phyloP scores from a whole-genome alignment of 2,113 vertebrate species.

The Aplodontia rufa region DNA sequence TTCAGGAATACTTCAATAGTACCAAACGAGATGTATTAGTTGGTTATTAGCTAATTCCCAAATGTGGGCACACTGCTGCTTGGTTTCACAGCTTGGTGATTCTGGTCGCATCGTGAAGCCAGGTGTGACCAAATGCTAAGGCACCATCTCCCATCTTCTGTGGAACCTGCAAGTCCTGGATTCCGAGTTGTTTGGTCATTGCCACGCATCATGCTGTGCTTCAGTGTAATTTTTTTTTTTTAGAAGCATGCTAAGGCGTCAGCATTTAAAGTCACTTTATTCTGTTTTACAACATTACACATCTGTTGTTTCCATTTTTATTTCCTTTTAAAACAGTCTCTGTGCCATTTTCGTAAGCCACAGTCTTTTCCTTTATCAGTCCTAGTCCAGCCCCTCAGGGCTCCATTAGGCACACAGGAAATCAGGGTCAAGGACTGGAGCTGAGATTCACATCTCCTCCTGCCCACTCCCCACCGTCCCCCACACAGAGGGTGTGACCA shows the following conservation, averaged over 20 bases:
- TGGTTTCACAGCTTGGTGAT: not conserved
- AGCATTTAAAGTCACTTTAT: not conserved
- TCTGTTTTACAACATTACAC: not conserved
- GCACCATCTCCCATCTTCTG: not conserved
- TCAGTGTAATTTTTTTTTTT: not conserved
- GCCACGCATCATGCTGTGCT: not conserved
- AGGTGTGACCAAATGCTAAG: not conserved
- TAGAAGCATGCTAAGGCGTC: not conserved
- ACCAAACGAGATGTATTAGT: accelerated
- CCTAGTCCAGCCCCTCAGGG: not conserved
- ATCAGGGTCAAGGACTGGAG: not conserved
- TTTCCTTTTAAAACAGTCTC: not conserved
- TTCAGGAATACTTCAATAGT: not conserved
- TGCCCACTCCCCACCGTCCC: too few relatives aligned
- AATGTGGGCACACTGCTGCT: accelerated
- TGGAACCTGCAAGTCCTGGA: not conserved
- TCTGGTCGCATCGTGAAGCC: too few relatives aligned
- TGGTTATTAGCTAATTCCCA: not conserved
- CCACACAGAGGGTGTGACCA: too few relatives aligned
- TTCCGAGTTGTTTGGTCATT: not conserved
- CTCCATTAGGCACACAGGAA: not conserved
- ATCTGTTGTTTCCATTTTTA: not conserved
- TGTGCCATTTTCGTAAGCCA: not conserved
- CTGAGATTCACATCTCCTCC: too few relatives aligned
- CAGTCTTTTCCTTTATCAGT: not conserved